These are phyloP conservation scores for Galaxias olidus DNA, from an alignment of 2,797 vertebrate genomes.

Conservation along the genomic window DNA sequence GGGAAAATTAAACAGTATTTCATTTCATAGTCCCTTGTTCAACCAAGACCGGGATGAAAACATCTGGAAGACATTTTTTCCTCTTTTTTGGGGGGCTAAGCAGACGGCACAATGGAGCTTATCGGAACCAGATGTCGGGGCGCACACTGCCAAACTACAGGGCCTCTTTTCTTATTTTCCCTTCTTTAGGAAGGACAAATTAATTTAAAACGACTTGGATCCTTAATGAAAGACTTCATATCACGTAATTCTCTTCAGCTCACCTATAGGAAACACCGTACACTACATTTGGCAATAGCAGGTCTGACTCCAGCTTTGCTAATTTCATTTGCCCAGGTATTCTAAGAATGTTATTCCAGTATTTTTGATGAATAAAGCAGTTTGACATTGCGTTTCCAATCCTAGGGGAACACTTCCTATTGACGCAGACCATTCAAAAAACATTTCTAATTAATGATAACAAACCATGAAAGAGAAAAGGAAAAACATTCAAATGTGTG, in stretches of 20 bases:
- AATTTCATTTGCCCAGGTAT: conserved; percentile 65
- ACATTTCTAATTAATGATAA: conserved; percentile 61
- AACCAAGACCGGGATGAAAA: conserved; percentile 72
- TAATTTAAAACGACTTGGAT: conserved; percentile 32
- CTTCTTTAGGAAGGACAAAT: conserved; percentile 34
- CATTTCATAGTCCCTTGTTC: conserved; percentile 65
- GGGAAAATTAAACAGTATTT: conserved; percentile 66
- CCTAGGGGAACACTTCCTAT: conserved; percentile 43
- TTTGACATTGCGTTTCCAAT: conserved; percentile 31
- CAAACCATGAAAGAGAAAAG: conserved; percentile 51
- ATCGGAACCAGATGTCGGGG: conserved; percentile 78
- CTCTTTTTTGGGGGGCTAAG: conserved; percentile 71
- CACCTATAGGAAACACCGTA: conserved; percentile 6
- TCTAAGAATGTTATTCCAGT: conserved; percentile 73
- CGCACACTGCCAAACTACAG: conserved; percentile 58
- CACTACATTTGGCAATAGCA: conserved; percentile 8
- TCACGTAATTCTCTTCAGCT: conserved; percentile 5
- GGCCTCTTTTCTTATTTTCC: conserved; percentile 54
- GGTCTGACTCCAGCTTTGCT: conserved; percentile 50
- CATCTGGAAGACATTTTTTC: conserved; percentile 83
- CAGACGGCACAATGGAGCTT: conserved; percentile 78
- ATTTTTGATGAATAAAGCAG: conserved; percentile 58
- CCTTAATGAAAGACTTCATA: conserved; percentile 9
- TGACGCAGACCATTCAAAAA: conserved; percentile 21
- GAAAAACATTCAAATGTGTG: conserved; percentile 31